Evolutionary conservation across 2,888 invertebrate species (phyloP).

Genomic region (Lepidocyrtinus sp.): DNA sequence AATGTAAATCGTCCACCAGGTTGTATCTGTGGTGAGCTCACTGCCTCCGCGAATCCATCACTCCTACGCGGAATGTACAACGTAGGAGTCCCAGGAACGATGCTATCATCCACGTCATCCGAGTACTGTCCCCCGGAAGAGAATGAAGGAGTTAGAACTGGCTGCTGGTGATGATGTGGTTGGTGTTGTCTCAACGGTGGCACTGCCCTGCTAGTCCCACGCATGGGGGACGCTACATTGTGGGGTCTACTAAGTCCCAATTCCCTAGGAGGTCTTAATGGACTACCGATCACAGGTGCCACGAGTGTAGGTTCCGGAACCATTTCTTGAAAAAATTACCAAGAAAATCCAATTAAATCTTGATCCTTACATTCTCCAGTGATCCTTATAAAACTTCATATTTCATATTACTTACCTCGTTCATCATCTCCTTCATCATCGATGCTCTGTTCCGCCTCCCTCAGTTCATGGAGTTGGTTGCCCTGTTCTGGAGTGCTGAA

Average conservation of each 20-base stretch:
- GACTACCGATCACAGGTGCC: slow-evolving; percentile 36
- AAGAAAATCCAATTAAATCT: not conserved
- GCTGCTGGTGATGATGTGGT: slow-evolving; percentile 64
- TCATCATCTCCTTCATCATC: slow-evolving; percentile 66
- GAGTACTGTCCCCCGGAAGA: slow-evolving; percentile 74
- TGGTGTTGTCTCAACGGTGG: slow-evolving; percentile 59
- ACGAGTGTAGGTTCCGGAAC: slow-evolving; percentile 39
- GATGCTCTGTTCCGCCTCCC: slow-evolving; percentile 62
- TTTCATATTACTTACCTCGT: slow-evolving; percentile 41
- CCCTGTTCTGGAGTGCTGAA: slow-evolving; percentile 42
- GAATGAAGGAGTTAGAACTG: slow-evolving; percentile 58
- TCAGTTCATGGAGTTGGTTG: slow-evolving; percentile 41
- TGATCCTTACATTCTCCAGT: not conserved
- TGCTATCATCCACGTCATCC: slow-evolving; percentile 82
- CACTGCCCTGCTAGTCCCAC: slow-evolving; percentile 22
- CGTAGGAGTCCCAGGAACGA: slow-evolving; percentile 92
- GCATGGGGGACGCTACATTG: slow-evolving; percentile 14
- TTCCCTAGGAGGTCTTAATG: slow-evolving; percentile 38
- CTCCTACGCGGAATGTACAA: slow-evolving; percentile 85
- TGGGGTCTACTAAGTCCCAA: slow-evolving; percentile 23
- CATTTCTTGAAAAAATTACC: slow-evolving; percentile 22
- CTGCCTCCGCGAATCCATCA: slow-evolving; percentile 92
- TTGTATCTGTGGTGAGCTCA: slow-evolving; percentile 87
- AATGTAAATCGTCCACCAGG: slow-evolving; percentile 78
- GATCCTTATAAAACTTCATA: no score